A percentile compares a stretch with the other conserved stretches of the same genome.
Evolutionary conservation across 2,797 vertebrate genomes (phyloP).

Genomic region (Sebastes steindachneri): DNA sequence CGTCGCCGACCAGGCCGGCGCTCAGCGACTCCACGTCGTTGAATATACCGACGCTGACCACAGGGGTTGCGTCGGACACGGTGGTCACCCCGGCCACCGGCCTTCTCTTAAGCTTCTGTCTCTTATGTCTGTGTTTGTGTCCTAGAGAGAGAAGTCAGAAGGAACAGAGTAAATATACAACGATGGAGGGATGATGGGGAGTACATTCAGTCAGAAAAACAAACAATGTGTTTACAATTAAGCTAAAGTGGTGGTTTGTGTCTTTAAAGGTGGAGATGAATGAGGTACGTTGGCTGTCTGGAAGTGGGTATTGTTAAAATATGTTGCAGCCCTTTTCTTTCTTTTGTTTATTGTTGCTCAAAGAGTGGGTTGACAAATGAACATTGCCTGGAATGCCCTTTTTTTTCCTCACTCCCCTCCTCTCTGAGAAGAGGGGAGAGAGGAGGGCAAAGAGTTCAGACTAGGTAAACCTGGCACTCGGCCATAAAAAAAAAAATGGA

Average conservation of each 20-base stretch:
- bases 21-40: constrained; percentile 85
- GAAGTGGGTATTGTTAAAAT: constrained; percentile 47
- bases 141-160: constrained; percentile 75
- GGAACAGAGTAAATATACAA: constrained; percentile 48
- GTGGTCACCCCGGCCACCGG: constrained; percentile 51
- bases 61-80: constrained; percentile 36
- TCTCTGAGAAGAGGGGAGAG: constrained; percentile 44
- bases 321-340: constrained; percentile 24
- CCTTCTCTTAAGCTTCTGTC: constrained; percentile 80
- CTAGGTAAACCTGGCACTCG: constrained; percentile 77
- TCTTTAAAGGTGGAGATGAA: constrained; percentile 23
- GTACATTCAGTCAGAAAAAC: constrained; percentile 6
- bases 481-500: constrained; percentile 63
- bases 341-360: constrained; percentile 66
- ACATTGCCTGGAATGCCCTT: constrained; percentile 52
- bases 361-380: constrained; percentile 66
- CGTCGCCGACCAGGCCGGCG: constrained; percentile 74
- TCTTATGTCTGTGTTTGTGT: constrained; percentile 83
- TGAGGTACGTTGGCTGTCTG: constrained; percentile 10
- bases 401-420: constrained; percentile 40
- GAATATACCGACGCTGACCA: constrained; percentile 73
- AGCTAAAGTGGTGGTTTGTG: constrained; percentile 5
- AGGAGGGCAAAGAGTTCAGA: constrained; percentile 76
- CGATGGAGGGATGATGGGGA: background rate
- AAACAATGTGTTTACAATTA: constrained; percentile 8